Evolutionary conservation across 2,113 vertebrate species (phyloP).

Genomic region (Pycnonotus jocosus): DNA sequence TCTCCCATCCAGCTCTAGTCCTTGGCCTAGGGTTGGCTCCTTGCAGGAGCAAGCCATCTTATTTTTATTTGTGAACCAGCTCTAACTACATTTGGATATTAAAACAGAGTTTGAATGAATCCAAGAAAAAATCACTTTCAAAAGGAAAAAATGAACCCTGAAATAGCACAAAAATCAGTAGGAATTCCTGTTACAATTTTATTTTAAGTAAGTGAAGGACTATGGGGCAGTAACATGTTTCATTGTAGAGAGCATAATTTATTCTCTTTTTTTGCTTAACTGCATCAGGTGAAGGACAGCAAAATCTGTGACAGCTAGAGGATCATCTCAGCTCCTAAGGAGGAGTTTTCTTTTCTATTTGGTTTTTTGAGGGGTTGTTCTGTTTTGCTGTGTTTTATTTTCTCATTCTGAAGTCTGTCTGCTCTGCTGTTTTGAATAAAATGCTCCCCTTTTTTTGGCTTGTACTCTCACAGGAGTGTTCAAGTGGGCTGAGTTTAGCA

Average conservation of each 20-base stretch:
- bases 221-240: neutral
- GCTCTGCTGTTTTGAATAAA: neutral
- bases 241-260: neutral
- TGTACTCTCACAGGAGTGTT: neutral
- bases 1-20: neutral
- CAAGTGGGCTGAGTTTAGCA: neutral
- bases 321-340: neutral
- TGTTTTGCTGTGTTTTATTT: neutral
- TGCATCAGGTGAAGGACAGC: neutral
- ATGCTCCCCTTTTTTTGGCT: neutral
- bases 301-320: neutral
- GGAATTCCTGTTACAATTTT: neutral
- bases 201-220: neutral
- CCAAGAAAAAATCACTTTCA: conserved; percentile 3
- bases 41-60: neutral
- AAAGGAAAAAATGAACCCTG: neutral
- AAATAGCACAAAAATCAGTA: neutral
- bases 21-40: neutral
- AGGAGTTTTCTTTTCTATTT: neutral
- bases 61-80: neutral
- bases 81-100: neutral
- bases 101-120: neutral
- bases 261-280: neutral
- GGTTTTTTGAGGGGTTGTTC: neutral
- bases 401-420: neutral